Percentiles rank a stretch among this genome's conserved stretches.
Evolutionary conservation across 2,888 invertebrate species (phyloP).

Genomic region (Cecidostiba fungosa): DNA sequence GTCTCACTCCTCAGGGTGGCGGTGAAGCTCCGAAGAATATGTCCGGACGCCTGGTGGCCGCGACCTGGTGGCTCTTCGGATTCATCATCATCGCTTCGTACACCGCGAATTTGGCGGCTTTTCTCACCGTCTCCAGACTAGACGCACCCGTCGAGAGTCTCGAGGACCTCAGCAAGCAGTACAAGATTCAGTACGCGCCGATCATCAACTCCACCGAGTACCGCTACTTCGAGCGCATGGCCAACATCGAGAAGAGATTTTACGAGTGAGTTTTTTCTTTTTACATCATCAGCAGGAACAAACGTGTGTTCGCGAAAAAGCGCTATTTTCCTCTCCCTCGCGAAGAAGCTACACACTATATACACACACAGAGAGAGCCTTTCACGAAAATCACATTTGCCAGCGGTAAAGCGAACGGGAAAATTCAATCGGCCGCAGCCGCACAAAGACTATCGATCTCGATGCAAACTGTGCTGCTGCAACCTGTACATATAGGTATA

Average conservation of each 20-base stretch:
- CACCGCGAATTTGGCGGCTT: conserved; percentile 98
- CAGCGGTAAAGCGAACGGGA: neutral
- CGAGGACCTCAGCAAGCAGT: conserved; percentile 97
- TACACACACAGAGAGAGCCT: neutral
- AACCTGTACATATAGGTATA: neutral
- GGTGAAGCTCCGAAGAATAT: conserved; percentile 98
- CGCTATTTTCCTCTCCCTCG: no score
- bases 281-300: no score
- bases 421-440: conserved; percentile 8
- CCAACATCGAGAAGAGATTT: conserved; percentile 95
- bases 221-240: conserved; percentile 98
- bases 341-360: no score
- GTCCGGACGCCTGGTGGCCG: conserved; percentile 96
- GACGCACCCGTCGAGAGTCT: conserved; percentile 96
- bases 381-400: conserved; percentile 4
- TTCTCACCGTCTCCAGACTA: conserved; percentile 95
- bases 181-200: conserved; percentile 97
- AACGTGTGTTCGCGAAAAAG: no score
- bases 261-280: conserved; percentile 97
- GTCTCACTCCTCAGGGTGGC: conserved; percentile 96
- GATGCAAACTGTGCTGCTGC: neutral
- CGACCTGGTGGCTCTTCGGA: conserved; percentile 99
- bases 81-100: conserved; percentile 99
- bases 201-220: conserved; percentile 93
- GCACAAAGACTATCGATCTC: neutral